phyloP scores from a whole-genome alignment of 2,888 invertebrate species.

The Seira sanloemensis region DNA sequence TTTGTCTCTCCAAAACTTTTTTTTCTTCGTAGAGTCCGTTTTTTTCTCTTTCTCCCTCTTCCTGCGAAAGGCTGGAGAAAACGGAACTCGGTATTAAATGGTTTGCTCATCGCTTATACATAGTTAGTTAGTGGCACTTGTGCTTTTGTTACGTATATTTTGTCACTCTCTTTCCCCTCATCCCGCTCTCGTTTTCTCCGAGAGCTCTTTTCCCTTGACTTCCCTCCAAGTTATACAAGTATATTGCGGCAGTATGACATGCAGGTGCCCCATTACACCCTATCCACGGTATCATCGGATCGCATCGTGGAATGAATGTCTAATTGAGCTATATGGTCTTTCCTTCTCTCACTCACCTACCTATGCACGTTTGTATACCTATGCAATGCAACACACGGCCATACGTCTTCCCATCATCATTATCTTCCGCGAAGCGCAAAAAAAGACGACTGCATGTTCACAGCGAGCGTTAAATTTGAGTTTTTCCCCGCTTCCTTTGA shows the following conservation, averaged over 20 bases:
- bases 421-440: background rate
- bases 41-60: background rate
- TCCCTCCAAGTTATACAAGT: too few species aligned
- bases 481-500: too few species aligned
- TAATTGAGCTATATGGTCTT: too few species aligned
- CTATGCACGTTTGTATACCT: too few species aligned
- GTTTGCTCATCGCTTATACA: background rate
- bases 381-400: background rate
- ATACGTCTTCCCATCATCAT: background rate
- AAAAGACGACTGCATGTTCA: too few species aligned
- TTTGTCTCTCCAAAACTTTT: background rate
- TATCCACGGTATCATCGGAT: too few species aligned
- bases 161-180: background rate
- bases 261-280: too few species aligned
- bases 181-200: too few species aligned
- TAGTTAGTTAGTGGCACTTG: background rate
- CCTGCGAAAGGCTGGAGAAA: too few species aligned
- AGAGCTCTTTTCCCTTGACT: too few species aligned
- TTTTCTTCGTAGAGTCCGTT: background rate
- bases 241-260: too few species aligned
- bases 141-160: background rate
- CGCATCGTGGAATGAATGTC: background rate
- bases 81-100: background rate
- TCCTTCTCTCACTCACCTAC: too few species aligned
- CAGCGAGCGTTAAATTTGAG: background rate